Evolutionary conservation across 2,888 invertebrate species (phyloP).

Genomic region (Torymus aiolomorphi): DNA sequence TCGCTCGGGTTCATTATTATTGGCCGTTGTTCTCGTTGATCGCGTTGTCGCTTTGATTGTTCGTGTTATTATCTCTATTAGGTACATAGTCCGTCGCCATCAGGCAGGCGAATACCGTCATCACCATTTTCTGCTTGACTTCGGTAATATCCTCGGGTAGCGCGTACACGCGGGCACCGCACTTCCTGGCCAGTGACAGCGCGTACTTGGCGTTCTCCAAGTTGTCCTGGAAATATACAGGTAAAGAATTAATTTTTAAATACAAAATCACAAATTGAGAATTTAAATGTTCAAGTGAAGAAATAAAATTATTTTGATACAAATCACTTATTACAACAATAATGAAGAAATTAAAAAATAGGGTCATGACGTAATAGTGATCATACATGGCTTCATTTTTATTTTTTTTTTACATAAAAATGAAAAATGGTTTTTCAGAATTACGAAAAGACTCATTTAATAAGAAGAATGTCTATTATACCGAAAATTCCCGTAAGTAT

Average conservation of each 20-base stretch:
- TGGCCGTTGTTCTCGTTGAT: conserved; percentile 43
- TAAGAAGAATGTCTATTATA: too few species aligned
- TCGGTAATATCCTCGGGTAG: conserved; percentile 99
- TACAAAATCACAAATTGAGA: conserved; percentile 9
- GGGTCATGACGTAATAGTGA: too few species aligned
- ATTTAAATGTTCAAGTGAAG: conserved; percentile 20
- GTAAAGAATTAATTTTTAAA: neutral
- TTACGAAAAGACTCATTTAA: too few species aligned
- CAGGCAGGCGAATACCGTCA: conserved; percentile 99
- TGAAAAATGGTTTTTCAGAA: too few species aligned
- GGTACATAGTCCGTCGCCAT: conserved; percentile 98
- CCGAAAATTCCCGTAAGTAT: too few species aligned
- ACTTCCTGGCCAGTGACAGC: conserved; percentile 97
- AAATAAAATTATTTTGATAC: conserved; percentile 45
- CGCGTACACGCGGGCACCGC: conserved; percentile 98
- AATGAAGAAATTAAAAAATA: too few species aligned
- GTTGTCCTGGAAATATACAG: conserved; percentile 83
- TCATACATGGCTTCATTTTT: too few species aligned
- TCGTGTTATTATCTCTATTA: conserved; percentile 18
- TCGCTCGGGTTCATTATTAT: conserved; percentile 22
- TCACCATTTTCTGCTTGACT: conserved; percentile 98
- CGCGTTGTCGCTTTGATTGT: conserved; percentile 33
- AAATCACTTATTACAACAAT: too few species aligned
- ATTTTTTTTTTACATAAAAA: too few species aligned
- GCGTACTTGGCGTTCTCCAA: conserved; percentile 99